Evolutionary conservation across 2,113 vertebrate genomes (phyloP).

Genomic region (Nycticorax nycticorax): DNA sequence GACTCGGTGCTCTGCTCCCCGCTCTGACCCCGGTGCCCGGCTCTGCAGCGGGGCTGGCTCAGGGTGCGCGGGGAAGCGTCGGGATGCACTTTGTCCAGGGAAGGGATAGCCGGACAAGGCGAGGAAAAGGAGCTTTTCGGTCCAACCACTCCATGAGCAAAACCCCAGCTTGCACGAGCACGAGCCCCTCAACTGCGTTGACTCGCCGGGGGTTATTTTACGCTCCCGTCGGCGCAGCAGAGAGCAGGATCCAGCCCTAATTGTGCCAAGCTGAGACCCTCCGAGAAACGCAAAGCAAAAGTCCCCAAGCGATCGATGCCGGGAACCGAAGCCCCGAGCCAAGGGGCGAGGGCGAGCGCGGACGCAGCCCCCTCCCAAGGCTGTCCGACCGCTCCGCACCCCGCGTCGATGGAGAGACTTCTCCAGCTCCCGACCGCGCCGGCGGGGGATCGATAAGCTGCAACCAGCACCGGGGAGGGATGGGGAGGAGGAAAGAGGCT

Average conservation of each 20-base stretch:
- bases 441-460: neutral
- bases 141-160: neutral
- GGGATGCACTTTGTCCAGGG: neutral
- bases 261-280: neutral
- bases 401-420: neutral
- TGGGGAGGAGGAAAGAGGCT: neutral
- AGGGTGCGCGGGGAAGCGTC: neutral
- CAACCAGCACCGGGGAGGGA: neutral
- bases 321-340: rapidly evolving
- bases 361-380: neutral
- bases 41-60: neutral
- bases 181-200: neutral
- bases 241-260: neutral
- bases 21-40: no score
- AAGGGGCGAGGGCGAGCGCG: neutral
- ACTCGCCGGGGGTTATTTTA: neutral
- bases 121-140: neutral
- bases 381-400: neutral
- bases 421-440: neutral
- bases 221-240: neutral
- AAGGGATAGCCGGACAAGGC: rapidly evolving
- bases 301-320: rapidly evolving
- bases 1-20: neutral
- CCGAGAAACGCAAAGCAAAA: neutral
- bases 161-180: neutral